Conservation (phyloP, 2,797 vertebrate genomes). For the Amazonetta brasiliensis region DNA sequence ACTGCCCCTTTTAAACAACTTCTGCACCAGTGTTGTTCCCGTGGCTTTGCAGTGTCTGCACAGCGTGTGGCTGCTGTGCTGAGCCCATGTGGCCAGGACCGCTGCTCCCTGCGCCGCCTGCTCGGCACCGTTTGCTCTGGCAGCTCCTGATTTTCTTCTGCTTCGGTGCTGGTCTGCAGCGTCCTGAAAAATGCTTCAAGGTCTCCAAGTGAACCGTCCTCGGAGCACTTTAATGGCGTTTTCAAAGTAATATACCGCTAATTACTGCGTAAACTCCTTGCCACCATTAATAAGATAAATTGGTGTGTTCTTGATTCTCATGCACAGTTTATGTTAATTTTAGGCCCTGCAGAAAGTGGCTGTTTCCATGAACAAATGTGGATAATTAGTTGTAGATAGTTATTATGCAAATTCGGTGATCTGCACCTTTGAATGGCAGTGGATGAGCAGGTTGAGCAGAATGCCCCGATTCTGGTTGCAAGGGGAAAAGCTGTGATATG, state of each 20-base stretch:
- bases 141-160: background rate
- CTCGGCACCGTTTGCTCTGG: fast-evolving
- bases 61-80: fast-evolving
- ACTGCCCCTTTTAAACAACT: fast-evolving
- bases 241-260: background rate
- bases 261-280: background rate
- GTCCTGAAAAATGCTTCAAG: fast-evolving
- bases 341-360: slow-evolving; percentile 34
- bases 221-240: background rate
- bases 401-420: slow-evolving; percentile 49
- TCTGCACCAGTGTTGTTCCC: background rate
- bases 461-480: background rate
- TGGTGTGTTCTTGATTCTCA: background rate
- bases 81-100: fast-evolving
- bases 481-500: background rate
- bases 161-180: background rate
- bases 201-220: background rate
- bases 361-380: slow-evolving; percentile 43
- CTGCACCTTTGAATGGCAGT: background rate
- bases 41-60: fast-evolving
- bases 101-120: fast-evolving
- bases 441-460: slow-evolving; percentile 1
- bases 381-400: slow-evolving; percentile 53
- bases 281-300: slow-evolving; percentile 31
- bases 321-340: slow-evolving; percentile 44